Evolutionary conservation across 2,797 vertebrate genomes (phyloP), one percentile per base, ranked within the genome.

Genomic region (Periophthalmus magnuspinnatus): DNA sequence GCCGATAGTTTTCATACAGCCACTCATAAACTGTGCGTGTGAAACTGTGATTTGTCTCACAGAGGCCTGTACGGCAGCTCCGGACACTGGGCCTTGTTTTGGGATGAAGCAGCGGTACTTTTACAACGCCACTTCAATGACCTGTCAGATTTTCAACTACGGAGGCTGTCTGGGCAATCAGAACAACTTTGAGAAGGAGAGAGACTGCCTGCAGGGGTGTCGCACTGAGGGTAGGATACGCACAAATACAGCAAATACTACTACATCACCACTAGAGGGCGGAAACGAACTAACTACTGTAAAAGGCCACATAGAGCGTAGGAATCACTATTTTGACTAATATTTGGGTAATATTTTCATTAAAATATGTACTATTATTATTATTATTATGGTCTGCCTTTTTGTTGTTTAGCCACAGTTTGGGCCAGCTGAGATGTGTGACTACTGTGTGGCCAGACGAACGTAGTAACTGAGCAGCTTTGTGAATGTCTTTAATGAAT

Each of bases 101-200:
- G 96, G 95, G 34, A 16, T 92, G 48, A 0, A 61, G 0, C 22
- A 11, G 0, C 93, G 92, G 13, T 97, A 86, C 83, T 94, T 92
- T 93, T 98, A 97, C 84, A 98, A 99, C 21, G 88, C 93, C 0
- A 82, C 95, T 0, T 94, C 94, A 32, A 95, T 96, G 95, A 91
- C 88, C 71, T 99, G 97, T 0, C 91, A 96, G 50, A 14, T 56
- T 1, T 99, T 99, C 86, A 81, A 80, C 0, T 99, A 86, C 0
- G 97, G 97, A 0, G 97, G 97, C 33, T 99, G 97, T 52, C 5
- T 96, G 78, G 97, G 96, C 32, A 98, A 97, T 0, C 88, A 91
- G 76, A 99, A 99, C 90, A 98, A 96, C 87, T 99, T 97, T 65
- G 0, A 2, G 14, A 89, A 75, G 0, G 95, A 98, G 84, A 95